These are phyloP conservation scores for Phrynocephalus vlangalii DNA, from an alignment of 2,797 vertebrate genomes.

Conservation along the genomic window DNA sequence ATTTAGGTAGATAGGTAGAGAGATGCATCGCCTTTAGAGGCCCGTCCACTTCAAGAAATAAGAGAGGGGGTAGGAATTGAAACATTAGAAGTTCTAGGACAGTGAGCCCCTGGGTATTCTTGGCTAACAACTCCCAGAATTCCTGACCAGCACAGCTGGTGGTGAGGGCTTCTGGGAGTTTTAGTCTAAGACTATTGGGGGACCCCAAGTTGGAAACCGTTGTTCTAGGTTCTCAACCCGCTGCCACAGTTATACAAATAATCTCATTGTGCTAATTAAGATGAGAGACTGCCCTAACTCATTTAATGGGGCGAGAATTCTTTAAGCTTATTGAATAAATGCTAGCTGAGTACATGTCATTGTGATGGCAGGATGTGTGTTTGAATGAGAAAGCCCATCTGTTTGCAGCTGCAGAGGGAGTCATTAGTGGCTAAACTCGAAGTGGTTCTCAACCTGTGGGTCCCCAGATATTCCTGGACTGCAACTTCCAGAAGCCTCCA, in stretches of 20 bases:
- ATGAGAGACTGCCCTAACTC: background rate
- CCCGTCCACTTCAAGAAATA: background rate
- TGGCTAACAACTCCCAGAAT: background rate
- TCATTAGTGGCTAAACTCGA: background rate
- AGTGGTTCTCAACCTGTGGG: too few species aligned
- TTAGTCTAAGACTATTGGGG: background rate
- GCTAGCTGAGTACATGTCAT: background rate
- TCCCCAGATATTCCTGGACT: too few species aligned
- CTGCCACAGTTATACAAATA: background rate
- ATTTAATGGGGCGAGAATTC: background rate
- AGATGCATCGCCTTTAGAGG: background rate
- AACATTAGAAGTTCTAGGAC: background rate
- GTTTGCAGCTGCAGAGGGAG: background rate
- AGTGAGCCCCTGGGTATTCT: background rate
- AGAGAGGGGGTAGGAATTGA: background rate
- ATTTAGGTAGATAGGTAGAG: too few species aligned
- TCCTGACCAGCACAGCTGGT: background rate
- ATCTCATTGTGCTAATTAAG: background rate
- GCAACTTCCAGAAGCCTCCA: too few species aligned
- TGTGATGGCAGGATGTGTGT: background rate
- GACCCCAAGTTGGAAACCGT: too few species aligned
- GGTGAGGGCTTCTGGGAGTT: background rate
- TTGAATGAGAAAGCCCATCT: background rate
- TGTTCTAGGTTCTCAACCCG: background rate
- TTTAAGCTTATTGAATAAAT: conserved; percentile 1